Percentiles rank a stretch among this genome's conserved stretches.
These are phyloP conservation scores for Percopsis transmontana DNA, from an alignment of 2,113 vertebrate species.

Conservation along the genomic window DNA sequence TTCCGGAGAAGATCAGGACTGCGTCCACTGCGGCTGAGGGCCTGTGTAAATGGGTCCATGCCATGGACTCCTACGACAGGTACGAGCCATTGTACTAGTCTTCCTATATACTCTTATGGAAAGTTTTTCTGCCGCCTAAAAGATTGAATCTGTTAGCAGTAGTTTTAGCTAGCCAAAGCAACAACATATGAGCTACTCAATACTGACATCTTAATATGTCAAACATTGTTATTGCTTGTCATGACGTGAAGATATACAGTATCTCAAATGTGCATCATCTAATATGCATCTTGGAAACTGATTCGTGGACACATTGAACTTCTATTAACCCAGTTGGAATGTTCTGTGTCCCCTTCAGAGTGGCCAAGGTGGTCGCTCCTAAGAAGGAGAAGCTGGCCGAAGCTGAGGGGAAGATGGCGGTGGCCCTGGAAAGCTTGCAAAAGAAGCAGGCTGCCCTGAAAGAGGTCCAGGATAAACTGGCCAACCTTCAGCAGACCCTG, in stretches of 20 bases:
- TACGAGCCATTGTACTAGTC: too few species aligned
- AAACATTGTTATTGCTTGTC: too few species aligned
- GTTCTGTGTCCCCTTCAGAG: conserved; percentile 67
- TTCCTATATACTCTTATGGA: too few species aligned
- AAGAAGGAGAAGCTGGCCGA: conserved; percentile 85
- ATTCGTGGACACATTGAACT: background rate
- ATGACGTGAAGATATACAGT: too few species aligned
- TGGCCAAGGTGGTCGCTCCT: conserved; percentile 86
- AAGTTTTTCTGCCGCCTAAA: too few species aligned
- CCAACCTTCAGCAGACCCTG: conserved; percentile 79
- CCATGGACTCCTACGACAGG: conserved; percentile 89
- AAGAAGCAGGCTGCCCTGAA: conserved; percentile 85
- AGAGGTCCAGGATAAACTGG: conserved; percentile 85
- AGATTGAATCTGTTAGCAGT: too few species aligned
- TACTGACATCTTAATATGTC: too few species aligned
- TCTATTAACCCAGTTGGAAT: background rate
- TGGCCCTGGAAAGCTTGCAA: conserved; percentile 80
- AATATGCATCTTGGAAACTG: background rate
- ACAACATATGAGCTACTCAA: too few species aligned
- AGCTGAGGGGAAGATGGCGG: conserved; percentile 81
- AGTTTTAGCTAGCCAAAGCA: too few species aligned
- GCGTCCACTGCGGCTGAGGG: conserved; percentile 90
- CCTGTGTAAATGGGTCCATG: conserved; percentile 89
- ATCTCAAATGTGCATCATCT: background rate
- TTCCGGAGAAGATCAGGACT: conserved; percentile 89